Evolutionary conservation across 2,888 invertebrate genomes (phyloP), one percentile per base, ranked within the genome.

Genomic region (Nebria salina): DNA sequence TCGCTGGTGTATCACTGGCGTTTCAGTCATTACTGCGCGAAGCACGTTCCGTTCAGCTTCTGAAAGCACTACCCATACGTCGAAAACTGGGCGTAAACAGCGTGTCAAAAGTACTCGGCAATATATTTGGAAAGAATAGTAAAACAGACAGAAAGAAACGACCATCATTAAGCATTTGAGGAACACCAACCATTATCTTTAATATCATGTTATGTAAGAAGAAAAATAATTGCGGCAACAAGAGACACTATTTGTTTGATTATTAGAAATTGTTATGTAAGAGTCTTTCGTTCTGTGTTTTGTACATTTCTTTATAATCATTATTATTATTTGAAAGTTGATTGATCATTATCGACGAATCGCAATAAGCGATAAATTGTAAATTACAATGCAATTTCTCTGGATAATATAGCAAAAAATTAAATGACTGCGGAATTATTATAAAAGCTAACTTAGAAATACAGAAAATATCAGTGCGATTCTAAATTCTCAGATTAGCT

Each of bases 81-180:
- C 90, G 95, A 84, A 94, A 94, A 86, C 90, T 94, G 34, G 94
- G 95, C 34, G 94, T 94, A 5, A 95, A 95, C 88, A 94, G 94
- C 84, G 94, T 95, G 20, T 94, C 94, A 76, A 94, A 94, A 89
- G 94, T 94, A 65, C 92, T 95, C 86, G 95, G 95, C 77, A 95
- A 94, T 88, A 94, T 95, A 88, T 95, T 95, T 86, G 94, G 95
- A 70, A 94, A 94, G 89, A 94, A 94, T 88, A 94, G 93, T 85
- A 94, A 94, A 87, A 93, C 93, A 83, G 94, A 94, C 85, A 90
- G 94, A 84, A 95, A 94, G 90, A 95, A 95, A 90, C 90, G 95
- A 85, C 95, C 95, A 41, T 94, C 94, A 66, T 90, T 95, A 84
- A 94, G 94, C 88, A 95, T 95, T 91, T 94, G 70, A 70, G 26